Evolutionary conservation across 2,888 invertebrate species (phyloP).

Genomic region (Ichneumoninae sp.): DNA sequence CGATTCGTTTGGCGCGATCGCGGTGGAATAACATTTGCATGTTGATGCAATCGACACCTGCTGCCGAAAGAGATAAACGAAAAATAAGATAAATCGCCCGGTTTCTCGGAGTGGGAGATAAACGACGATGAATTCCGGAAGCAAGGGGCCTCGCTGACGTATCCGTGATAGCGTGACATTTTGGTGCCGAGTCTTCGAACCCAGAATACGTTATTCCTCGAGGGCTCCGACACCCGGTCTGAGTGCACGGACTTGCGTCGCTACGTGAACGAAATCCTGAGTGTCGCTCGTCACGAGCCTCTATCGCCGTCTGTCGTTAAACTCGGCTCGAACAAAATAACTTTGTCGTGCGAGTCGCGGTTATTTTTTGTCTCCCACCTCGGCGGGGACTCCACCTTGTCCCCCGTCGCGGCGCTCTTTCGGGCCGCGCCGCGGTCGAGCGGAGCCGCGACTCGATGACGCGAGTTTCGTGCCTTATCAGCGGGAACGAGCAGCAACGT

Average conservation of each 20-base stretch:
- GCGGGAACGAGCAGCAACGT: slow-evolving; percentile 62
- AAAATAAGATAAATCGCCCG: background rate
- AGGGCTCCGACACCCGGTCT: slow-evolving; percentile 49
- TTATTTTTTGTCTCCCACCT: slow-evolving; percentile 15
- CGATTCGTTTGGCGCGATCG: background rate
- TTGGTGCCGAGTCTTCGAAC: slow-evolving; percentile 42
- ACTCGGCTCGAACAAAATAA: slow-evolving; percentile 55
- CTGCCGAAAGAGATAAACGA: background rate
- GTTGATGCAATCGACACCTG: background rate
- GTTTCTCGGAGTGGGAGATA: slow-evolving; percentile 1
- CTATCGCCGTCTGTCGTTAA: slow-evolving; percentile 44
- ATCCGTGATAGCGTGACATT: slow-evolving; percentile 51
- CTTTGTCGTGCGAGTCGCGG: slow-evolving; percentile 20
- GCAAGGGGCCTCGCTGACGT: slow-evolving; percentile 28
- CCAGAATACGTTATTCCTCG: slow-evolving; percentile 19
- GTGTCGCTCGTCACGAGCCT: slow-evolving; percentile 36
- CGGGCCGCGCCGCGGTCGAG: slow-evolving; percentile 50
- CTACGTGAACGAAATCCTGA: slow-evolving; percentile 62
- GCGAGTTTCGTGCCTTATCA: slow-evolving; percentile 77
- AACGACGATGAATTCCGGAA: slow-evolving; percentile 9
- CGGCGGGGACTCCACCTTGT: slow-evolving; percentile 29
- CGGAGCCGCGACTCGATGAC: slow-evolving; percentile 70
- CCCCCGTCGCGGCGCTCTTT: slow-evolving; percentile 67
- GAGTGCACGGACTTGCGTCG: slow-evolving; percentile 39
- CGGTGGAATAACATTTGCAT: slow-evolving; percentile 36